These are phyloP conservation scores for Orthosia incerta DNA, from an alignment of 2,888 invertebrate species.

Conservation along the genomic window DNA sequence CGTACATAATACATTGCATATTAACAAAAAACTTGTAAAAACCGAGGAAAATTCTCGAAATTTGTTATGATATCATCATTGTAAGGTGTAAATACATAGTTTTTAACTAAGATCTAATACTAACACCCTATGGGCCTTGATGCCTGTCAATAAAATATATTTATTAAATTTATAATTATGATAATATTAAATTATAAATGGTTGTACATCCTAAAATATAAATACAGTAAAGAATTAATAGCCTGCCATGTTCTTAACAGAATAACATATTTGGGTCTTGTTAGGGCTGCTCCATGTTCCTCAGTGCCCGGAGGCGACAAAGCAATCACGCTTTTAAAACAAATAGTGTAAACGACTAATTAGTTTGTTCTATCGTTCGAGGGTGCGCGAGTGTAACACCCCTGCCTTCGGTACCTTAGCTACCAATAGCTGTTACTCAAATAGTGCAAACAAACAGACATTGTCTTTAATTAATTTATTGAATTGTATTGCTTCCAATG, in stretches of 20 bases:
- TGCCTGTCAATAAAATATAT: too few species aligned
- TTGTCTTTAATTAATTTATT: constrained; percentile 30
- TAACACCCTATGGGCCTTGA: too few species aligned
- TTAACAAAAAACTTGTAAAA: background rate
- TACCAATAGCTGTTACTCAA: constrained; percentile 40
- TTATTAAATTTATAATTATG: constrained; percentile 5
- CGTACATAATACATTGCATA: too few species aligned
- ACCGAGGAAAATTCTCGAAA: constrained; percentile 10
- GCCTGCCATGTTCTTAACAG: constrained; percentile 51
- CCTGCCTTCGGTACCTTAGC: constrained; percentile 54
- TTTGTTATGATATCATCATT: constrained; percentile 6
- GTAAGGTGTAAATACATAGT: too few species aligned
- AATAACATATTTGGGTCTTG: constrained; percentile 66
- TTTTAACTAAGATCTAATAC: too few species aligned
- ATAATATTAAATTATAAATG: constrained; percentile 37
- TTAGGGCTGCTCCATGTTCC: constrained; percentile 70
- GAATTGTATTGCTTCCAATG: constrained; percentile 4
- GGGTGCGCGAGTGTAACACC: constrained; percentile 67
- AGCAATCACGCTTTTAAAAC: constrained; percentile 82
- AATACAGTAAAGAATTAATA: constrained; percentile 58
- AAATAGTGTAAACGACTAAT: constrained; percentile 88
- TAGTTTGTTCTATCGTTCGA: constrained; percentile 85
- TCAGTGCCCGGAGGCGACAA: constrained; percentile 76
- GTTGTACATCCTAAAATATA: constrained; percentile 14
- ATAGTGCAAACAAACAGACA: constrained; percentile 19